phyloP scores from a whole-genome alignment of 2,888 invertebrate genomes.

The Trichopoda pennipes region DNA sequence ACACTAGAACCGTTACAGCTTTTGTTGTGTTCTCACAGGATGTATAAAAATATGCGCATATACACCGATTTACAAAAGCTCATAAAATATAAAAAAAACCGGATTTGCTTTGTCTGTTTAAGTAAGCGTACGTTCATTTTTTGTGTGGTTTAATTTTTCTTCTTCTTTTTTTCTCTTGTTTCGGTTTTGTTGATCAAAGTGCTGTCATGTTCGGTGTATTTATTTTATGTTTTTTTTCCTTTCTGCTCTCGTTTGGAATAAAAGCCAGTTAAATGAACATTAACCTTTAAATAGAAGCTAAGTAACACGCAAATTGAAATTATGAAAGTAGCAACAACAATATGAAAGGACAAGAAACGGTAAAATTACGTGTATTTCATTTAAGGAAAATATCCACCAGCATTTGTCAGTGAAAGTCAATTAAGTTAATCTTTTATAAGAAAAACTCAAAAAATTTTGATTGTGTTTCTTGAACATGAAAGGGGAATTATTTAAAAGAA shows the following conservation, averaged over 20 bases:
- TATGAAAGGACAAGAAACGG: not conserved
- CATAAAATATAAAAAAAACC: slow-evolving; percentile 21
- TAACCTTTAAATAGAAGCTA: slow-evolving; percentile 58
- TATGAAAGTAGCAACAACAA: slow-evolving; percentile 9
- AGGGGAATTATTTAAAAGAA: not conserved
- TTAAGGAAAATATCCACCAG: slow-evolving; percentile 21
- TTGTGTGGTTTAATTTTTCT: slow-evolving; percentile 4
- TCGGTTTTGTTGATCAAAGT: slow-evolving; percentile 63
- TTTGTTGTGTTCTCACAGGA: slow-evolving; percentile 39
- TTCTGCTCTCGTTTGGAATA: not conserved
- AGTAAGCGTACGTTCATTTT: not conserved
- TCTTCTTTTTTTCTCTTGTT: not conserved
- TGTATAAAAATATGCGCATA: slow-evolving; percentile 36
- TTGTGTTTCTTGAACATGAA: slow-evolving; percentile 22
- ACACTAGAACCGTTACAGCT: not conserved
- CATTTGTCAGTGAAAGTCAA: slow-evolving; percentile 58
- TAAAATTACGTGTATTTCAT: not conserved
- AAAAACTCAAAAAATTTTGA: slow-evolving; percentile 24
- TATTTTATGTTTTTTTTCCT: slow-evolving; percentile 10
- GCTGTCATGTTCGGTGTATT: slow-evolving; percentile 42
- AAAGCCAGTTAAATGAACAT: slow-evolving; percentile 56
- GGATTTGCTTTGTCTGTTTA: slow-evolving; percentile 51
- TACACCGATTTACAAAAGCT: slow-evolving; percentile 1
- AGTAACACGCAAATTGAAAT: slow-evolving; percentile 49
- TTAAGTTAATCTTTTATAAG: slow-evolving; percentile 46